phyloP scores from a whole-genome alignment of 2,797 vertebrate species.

The Enteromius trimaculatus region DNA sequence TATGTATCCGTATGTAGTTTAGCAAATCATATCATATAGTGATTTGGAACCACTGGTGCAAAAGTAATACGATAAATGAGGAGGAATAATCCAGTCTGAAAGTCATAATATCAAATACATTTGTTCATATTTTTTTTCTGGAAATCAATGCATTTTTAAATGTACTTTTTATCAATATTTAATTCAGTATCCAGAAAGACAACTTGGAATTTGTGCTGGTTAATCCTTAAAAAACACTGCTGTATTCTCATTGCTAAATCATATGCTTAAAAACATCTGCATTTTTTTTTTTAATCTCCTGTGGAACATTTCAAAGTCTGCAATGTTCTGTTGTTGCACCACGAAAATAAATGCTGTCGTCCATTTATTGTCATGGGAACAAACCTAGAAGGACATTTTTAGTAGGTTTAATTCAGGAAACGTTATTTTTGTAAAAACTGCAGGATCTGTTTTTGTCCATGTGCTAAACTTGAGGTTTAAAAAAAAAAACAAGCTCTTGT shows the following conservation, averaged over 20 bases:
- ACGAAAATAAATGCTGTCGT: constrained; percentile 52
- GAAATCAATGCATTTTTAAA: background rate
- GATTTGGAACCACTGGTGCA: constrained; percentile 84
- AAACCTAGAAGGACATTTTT: constrained; percentile 40
- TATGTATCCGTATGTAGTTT: constrained; percentile 90
- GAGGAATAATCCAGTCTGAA: constrained; percentile 81
- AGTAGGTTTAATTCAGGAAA: constrained; percentile 50
- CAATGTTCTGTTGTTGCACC: constrained; percentile 43
- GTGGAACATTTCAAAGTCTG: background rate
- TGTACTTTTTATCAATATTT: background rate
- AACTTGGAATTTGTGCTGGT: background rate
- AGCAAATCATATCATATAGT: constrained; percentile 78
- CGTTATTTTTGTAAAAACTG: constrained; percentile 42
- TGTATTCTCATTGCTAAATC: constrained; percentile 18
- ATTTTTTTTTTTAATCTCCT: constrained; percentile 1
- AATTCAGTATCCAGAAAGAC: background rate
- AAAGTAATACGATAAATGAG: constrained; percentile 75
- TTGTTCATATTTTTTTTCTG: background rate
- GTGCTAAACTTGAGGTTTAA: background rate
- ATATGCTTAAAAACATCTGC: background rate
- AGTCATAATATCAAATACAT: constrained; percentile 13
- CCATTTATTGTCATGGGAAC: constrained; percentile 41
- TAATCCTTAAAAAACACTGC: background rate
- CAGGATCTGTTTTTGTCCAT: constrained; percentile 45
- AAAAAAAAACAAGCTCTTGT: constrained; percentile 15